A percentile compares a stretch with the other conserved stretches of the same genome.
Conservation (phyloP, 2,797 vertebrate species). For the Eulemur albifrons region DNA sequence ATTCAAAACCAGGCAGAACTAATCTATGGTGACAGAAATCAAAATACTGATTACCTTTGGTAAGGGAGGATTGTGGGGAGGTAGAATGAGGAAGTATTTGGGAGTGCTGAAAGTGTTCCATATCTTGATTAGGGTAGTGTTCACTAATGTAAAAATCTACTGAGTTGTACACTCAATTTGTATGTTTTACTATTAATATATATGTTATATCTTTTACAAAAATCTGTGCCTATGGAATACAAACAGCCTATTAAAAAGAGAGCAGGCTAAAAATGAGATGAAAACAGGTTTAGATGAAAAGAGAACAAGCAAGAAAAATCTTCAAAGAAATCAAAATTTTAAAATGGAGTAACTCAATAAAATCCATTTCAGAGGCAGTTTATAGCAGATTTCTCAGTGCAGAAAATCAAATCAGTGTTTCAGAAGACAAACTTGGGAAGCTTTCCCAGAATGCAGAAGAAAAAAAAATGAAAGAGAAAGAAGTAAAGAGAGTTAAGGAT, state of each 20-base stretch:
- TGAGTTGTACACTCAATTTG: neutral
- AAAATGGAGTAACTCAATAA: slow-evolving; percentile 26
- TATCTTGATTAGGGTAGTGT: neutral
- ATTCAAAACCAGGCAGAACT: slow-evolving; percentile 2
- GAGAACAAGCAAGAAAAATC: neutral
- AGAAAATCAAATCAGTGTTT: slow-evolving; percentile 18
- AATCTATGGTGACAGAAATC: neutral
- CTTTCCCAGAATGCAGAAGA: neutral
- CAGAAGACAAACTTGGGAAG: neutral
- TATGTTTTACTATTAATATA: neutral
- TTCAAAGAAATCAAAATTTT: neutral
- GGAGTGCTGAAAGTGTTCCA: neutral
- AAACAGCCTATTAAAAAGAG: neutral
- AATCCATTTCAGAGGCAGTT: neutral
- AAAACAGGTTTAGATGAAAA: slow-evolving; percentile 20
- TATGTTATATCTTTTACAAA: neutral
- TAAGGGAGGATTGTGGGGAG: neutral
- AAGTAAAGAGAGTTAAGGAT: neutral
- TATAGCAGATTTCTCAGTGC: neutral
- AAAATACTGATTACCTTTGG: neutral
- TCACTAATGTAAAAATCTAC: neutral
- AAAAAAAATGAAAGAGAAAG: neutral
- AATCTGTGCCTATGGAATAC: neutral
- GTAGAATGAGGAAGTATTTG: neutral
- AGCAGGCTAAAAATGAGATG: neutral